A percentile compares a stretch with the other conserved stretches of the same genome.
phyloP scores from a whole-genome alignment of 2,888 invertebrate genomes.

The Cheilosia vernalis region DNA sequence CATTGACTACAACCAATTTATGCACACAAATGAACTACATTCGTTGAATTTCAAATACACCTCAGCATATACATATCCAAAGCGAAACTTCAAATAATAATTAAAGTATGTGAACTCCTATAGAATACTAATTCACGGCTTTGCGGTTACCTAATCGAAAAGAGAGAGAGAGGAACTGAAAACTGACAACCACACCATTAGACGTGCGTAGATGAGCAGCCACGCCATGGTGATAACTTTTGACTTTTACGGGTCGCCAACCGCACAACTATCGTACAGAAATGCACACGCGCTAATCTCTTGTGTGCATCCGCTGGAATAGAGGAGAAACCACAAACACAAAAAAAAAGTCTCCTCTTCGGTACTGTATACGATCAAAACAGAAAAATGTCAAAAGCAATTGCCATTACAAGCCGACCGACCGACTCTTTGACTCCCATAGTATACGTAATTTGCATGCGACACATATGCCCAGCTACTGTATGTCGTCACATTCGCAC shows the following conservation, averaged over 20 bases:
- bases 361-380: conserved; percentile 55
- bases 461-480: conserved; percentile 45
- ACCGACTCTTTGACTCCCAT: conserved; percentile 1
- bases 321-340: conserved; percentile 44
- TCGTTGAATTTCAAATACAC: conserved; percentile 56
- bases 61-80: conserved; percentile 27
- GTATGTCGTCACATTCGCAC: conserved; percentile 73
- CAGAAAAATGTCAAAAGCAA: conserved; percentile 71
- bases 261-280: conserved; percentile 54
- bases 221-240: conserved; percentile 59
- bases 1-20: conserved; percentile 73
- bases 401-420: conserved; percentile 47
- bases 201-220: conserved; percentile 63
- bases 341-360: conserved; percentile 32
- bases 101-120: conserved; percentile 41
- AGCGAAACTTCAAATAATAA: conserved; percentile 56
- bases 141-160: conserved; percentile 70
- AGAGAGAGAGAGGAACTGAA: neutral
- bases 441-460: conserved; percentile 64
- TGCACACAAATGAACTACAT: conserved; percentile 73
- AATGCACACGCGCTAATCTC: conserved; percentile 62
- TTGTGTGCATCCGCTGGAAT: conserved; percentile 39
- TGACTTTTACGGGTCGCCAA: conserved; percentile 59
- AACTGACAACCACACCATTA: conserved; percentile 54
- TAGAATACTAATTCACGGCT: conserved; percentile 58